Conservation (phyloP, 2,113 vertebrate species). For the Equus quagga region DNA sequence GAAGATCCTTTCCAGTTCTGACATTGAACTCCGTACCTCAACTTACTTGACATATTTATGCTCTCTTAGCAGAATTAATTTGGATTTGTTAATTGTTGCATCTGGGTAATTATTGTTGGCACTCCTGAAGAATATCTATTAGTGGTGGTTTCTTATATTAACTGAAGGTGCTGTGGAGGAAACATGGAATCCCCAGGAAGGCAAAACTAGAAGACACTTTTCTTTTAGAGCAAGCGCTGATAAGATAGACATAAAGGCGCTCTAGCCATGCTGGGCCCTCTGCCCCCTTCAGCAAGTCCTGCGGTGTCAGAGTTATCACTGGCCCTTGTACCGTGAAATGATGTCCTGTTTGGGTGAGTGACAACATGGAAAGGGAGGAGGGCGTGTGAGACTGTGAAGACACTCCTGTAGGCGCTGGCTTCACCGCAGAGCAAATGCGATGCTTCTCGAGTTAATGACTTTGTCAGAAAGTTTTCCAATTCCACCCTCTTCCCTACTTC, state of each 20-base stretch:
- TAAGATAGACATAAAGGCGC: background rate
- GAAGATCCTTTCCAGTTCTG: background rate
- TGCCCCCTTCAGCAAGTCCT: background rate
- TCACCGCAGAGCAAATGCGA: background rate
- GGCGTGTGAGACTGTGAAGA: background rate
- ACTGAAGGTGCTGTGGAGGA: background rate
- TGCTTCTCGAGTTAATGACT: constrained; percentile 26
- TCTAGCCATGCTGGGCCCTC: background rate
- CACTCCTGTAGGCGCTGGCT: background rate
- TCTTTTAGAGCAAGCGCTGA: background rate
- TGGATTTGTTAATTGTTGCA: constrained; percentile 11
- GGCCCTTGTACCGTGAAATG: background rate
- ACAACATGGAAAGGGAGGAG: background rate
- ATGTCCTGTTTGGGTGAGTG: background rate
- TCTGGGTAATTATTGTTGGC: constrained; percentile 6
- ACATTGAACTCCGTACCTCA: background rate
- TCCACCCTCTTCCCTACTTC: background rate
- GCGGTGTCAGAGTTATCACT: background rate
- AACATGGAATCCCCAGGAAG: background rate
- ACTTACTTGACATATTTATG: background rate
- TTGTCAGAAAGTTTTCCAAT: constrained; percentile 30
- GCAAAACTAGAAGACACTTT: background rate
- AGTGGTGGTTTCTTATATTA: background rate
- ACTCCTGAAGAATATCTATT: background rate
- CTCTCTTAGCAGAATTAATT: constrained; percentile 32